Evolutionary conservation across 2,113 vertebrate species (phyloP).

Genomic region (Bagarius yarrelli): DNA sequence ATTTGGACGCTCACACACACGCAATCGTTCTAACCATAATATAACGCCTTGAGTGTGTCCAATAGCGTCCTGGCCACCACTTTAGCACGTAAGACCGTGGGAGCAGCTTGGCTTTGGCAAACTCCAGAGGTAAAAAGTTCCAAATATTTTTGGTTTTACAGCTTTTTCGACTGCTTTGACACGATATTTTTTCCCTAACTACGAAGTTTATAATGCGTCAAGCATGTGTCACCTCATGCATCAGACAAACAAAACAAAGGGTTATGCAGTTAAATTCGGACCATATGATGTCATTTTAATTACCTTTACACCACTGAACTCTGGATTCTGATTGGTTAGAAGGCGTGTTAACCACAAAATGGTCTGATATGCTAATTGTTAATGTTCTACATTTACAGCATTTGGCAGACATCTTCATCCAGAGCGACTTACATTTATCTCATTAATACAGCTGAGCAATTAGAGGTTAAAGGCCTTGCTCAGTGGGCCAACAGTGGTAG

Average conservation of each 20-base stretch:
- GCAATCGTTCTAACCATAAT: slow-evolving; percentile 39
- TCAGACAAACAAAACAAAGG: slow-evolving; percentile 22
- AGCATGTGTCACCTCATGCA: slow-evolving; percentile 24
- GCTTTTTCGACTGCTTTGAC: slow-evolving; percentile 28
- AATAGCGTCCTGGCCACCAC: slow-evolving; percentile 4
- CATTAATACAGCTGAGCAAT: no score
- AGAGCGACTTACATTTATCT: no score
- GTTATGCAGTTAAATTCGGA: slow-evolving; percentile 14
- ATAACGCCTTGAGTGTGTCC: slow-evolving; percentile 29
- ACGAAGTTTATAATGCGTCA: slow-evolving; percentile 31
- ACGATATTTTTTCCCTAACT: slow-evolving; percentile 26
- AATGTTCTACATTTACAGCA: no score
- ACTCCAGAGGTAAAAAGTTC: slow-evolving; percentile 11
- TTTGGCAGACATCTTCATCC: no score
- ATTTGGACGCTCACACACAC: slow-evolving; percentile 46
- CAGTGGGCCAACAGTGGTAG: no score
- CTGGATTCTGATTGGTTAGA: background rate
- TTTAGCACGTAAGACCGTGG: slow-evolving; percentile 22
- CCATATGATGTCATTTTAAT: background rate
- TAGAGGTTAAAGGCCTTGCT: no score
- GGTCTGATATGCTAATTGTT: no score
- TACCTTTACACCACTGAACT: background rate
- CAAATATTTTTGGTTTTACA: slow-evolving; percentile 42
- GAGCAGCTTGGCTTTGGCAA: slow-evolving; percentile 31
- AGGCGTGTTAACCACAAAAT: no score